Base-by-base conservation (phyloP, 2,888 invertebrate species). In the Aleiodes alternator region DNA sequence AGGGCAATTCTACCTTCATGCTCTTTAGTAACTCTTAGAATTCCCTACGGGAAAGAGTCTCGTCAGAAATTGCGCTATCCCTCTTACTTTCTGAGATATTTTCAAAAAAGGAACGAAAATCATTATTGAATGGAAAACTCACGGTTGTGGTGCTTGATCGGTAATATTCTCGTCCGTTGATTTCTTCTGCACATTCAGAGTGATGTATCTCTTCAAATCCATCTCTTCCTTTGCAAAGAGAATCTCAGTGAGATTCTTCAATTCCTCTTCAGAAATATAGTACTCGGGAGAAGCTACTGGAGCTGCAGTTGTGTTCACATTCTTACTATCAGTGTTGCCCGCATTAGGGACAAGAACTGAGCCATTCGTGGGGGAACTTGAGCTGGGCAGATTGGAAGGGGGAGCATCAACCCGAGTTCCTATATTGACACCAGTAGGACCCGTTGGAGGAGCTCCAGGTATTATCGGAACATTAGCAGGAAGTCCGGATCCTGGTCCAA, bases 161-260 rank as follows among this genome's bases (percentile, higher is more conserved):
- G 83, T 83, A 29, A 81, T 68, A 23, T 85, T 84, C 1, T 56
- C 48, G 38, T 82, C 51, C 29, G 72, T 79, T 7, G 71, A 71
- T 8, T 71, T 80, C 31, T 76, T 84, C 72, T 88, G 88, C 0
- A 87, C 78, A 81, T 88, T 84, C 43, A 87, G 8, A 4, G 72
- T 80, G 4, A 88, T 80, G 43, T 80, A 83, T 34, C 82, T 80
- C 0, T 75, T 77, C 16, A 81, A 71, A 29, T 87, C 77, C 9
- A 70, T 76, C 53, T 87, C 84, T 50, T 83, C 81, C 43, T 84
- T 85, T 3, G 72, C 75, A 23, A 87, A 88, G 8, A 88, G 57
- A 4, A 82, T 82, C 75, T 88, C 88, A 0, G 87, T 85, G 43
- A 88, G 76, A 61, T 80, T 84, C 73, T 73, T 80, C 2, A 88